Evolutionary conservation across 2,797 vertebrate species (phyloP), one percentile per base, ranked within the genome.

Genomic region (Erpetoichthys calabaricus): DNA sequence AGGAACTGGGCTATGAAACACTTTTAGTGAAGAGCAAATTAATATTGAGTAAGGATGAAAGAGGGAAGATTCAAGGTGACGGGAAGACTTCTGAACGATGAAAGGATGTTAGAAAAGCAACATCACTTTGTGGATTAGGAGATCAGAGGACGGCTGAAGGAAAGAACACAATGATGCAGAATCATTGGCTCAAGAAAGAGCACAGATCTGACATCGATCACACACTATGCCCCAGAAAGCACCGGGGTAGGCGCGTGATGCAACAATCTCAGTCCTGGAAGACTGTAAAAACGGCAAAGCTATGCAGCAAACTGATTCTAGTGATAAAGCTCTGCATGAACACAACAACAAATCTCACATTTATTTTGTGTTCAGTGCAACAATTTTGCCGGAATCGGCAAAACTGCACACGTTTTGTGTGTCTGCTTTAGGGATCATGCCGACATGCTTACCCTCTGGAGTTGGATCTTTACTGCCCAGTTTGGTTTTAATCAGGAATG

Each of bases 401-500:
- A 42, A 6, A 7, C 44, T 56, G 8, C 45, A 56, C 9, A 7
- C 4, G 5, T 47, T 56, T 7, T 56, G 9, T 56, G 10, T 53
- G 41, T 51, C 7, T 25, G 51, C 44, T 25, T 3, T 49, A 43
- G 43, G 52, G n/a, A 8, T 5, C 49, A 10, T 45, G 45, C 8
- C 47, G 5, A n/a, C 46, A 7, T 45, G 73, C 81, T 84, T 83
- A 83, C 81, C 81, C 68, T 77, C 61, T 64, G 68, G 56, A 64
- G 68, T 68, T 47, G 74, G 71, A 59, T 62, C 69, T 51, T 78
- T 64, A 62, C 71, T 70, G 72, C 57, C 67, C 69, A 79, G 72
- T 66, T 73, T 67, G 42, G 71, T 70, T 61, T 75, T 66, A 60
- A 84, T 66, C 73, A 83, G 80, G 56, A 72, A 71, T 56, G 77